Conservation (phyloP, 2,888 invertebrate genomes). For the Julus scandinavius region DNA sequence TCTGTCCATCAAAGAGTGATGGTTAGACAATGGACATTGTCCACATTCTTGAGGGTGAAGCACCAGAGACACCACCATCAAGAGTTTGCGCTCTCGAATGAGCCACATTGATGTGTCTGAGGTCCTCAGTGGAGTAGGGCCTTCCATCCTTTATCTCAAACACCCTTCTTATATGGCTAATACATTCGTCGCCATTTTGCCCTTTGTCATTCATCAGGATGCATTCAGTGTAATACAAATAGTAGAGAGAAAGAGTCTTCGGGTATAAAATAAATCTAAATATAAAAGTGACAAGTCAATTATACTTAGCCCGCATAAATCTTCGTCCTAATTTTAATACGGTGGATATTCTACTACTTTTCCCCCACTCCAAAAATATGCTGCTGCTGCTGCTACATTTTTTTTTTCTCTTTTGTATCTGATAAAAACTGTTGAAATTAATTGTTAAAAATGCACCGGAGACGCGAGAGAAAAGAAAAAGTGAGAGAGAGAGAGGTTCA, state of each 20-base stretch:
- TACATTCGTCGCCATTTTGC: not conserved
- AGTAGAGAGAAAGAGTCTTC: not conserved
- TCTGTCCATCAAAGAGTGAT: too few relatives aligned
- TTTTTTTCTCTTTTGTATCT: not conserved
- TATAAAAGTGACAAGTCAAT: constrained; percentile 45
- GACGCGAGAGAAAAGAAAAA: not conserved
- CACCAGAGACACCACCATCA: too few relatives aligned
- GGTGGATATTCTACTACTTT: not conserved
- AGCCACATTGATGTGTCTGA: too few relatives aligned
- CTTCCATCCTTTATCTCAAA: too few relatives aligned
- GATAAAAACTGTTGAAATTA: constrained; percentile 36
- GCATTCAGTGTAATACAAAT: constrained; percentile 34
- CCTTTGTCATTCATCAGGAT: constrained; percentile 15
- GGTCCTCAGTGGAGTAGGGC: too few relatives aligned
- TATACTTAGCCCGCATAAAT: constrained; percentile 25
- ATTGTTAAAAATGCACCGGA: constrained; percentile 43
- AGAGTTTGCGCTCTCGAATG: too few relatives aligned
- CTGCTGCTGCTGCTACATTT: not conserved
- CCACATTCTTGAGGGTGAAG: too few relatives aligned
- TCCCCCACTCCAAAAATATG: not conserved
- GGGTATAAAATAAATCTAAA: constrained; percentile 39
- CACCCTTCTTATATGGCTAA: too few relatives aligned
- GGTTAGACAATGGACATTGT: too few relatives aligned
- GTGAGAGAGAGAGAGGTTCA: not conserved
- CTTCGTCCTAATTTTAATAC: constrained; percentile 36